phyloP scores from a whole-genome alignment of 1,140 invertebrate species.

The Hylaeus anthracinus region DNA sequence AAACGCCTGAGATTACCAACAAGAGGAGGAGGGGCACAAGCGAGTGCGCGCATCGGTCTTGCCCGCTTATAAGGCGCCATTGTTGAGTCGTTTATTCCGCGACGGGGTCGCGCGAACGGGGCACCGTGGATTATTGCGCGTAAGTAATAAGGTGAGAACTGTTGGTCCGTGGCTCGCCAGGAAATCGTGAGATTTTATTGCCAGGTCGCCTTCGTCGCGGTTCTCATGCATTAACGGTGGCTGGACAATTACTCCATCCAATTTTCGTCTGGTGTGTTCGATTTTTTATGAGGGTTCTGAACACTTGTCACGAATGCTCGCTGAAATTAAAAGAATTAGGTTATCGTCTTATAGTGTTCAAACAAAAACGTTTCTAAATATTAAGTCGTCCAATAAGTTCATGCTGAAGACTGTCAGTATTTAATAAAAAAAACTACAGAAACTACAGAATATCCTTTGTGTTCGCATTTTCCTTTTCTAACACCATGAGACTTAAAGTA shows the following conservation, averaged over 20 bases:
- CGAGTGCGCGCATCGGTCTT: constrained; percentile 56
- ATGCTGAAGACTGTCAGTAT: too few species aligned
- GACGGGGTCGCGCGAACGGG: neutral
- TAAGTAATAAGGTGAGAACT: constrained; percentile 49
- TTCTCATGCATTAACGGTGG: neutral
- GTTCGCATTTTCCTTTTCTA: too few species aligned
- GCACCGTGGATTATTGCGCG: constrained; percentile 9
- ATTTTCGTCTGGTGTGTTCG: neutral
- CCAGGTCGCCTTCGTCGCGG: neutral
- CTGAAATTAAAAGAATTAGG: too few species aligned
- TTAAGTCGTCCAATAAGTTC: too few species aligned
- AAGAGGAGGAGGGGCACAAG: constrained; percentile 4
- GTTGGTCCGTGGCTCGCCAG: constrained; percentile 20
- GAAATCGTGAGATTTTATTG: constrained; percentile 14
- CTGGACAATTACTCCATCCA: neutral
- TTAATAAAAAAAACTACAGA: too few species aligned
- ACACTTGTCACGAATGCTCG: too few species aligned
- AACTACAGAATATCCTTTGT: too few species aligned
- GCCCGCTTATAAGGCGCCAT: constrained; percentile 29
- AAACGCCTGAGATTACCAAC: constrained; percentile 61
- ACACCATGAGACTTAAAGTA: too few species aligned
- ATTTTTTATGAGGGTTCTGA: too few species aligned
- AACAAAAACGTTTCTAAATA: too few species aligned
- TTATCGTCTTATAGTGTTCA: too few species aligned
- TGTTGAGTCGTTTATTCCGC: constrained; percentile 42